Conservation (phyloP, 1,140 invertebrate genomes). For the Halictus rubicundus region DNA sequence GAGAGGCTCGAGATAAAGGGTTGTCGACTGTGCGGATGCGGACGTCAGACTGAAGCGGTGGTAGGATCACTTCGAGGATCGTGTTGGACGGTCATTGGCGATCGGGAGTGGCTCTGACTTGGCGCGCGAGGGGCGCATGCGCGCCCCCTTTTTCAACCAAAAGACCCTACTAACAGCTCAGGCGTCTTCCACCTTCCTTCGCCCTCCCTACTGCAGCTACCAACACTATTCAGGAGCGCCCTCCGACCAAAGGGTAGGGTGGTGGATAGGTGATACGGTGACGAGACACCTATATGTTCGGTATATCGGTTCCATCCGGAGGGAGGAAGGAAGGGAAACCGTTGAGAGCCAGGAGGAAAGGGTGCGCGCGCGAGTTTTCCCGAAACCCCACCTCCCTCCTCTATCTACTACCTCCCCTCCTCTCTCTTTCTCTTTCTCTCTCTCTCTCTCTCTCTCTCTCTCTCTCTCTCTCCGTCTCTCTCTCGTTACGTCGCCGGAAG, state of each 20-base stretch:
- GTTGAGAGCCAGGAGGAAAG: slow-evolving; percentile 38
- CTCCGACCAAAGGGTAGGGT: slow-evolving; percentile 55
- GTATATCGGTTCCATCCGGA: slow-evolving; percentile 59
- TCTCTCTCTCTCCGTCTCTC: background rate
- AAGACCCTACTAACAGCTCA: slow-evolving; percentile 50
- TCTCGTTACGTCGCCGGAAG: slow-evolving; percentile 56
- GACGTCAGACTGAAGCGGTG: slow-evolving; percentile 71
- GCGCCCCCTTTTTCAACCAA: slow-evolving; percentile 54
- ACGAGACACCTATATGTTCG: slow-evolving; percentile 65
- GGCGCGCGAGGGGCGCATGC: slow-evolving; percentile 60
- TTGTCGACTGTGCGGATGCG: slow-evolving; percentile 71
- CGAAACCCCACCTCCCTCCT: slow-evolving; percentile 14
- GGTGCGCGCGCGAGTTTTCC: slow-evolving; percentile 27
- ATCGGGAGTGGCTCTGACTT: slow-evolving; percentile 71
- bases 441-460: slow-evolving; percentile 17
- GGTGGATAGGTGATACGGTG: slow-evolving; percentile 66
- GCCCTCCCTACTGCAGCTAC: slow-evolving; percentile 46
- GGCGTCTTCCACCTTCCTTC: slow-evolving; percentile 52
- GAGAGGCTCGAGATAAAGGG: slow-evolving; percentile 61
- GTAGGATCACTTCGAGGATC: slow-evolving; percentile 64
- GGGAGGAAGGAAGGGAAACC: slow-evolving; percentile 44
- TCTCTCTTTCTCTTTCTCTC: too few relatives aligned
- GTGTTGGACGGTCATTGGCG: slow-evolving; percentile 66
- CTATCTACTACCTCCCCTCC: background rate
- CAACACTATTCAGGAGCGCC: slow-evolving; percentile 57